Evolutionary conservation across 2,888 invertebrate genomes (phyloP).

Genomic region (Oasisia sp.): DNA sequence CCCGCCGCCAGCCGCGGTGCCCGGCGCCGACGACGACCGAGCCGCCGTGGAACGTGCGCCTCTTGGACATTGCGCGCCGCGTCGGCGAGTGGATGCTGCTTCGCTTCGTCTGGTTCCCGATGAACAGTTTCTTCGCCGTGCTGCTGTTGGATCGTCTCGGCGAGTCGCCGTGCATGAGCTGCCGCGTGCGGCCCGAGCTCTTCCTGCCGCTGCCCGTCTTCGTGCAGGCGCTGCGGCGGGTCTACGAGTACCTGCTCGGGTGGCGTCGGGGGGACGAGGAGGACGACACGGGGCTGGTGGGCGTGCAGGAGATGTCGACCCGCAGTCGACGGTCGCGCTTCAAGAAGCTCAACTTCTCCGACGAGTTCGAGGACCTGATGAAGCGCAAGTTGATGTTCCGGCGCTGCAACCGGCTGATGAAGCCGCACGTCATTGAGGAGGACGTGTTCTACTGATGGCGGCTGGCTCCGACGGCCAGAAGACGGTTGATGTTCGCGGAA

Average conservation of each 20-base stretch:
- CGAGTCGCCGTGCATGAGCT: neutral
- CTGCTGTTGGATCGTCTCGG: neutral
- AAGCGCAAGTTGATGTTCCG: neutral
- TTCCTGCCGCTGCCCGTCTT: constrained; percentile 3
- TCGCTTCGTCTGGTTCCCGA: neutral
- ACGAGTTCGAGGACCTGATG: neutral
- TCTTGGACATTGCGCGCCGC: neutral
- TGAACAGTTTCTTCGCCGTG: constrained; percentile 6
- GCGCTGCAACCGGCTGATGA: neutral
- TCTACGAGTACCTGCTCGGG: neutral
- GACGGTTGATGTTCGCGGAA: neutral
- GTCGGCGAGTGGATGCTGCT: neutral
- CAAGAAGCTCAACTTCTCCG: neutral
- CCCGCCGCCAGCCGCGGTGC: neutral
- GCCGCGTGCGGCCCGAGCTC: neutral
- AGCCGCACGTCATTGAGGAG: neutral
- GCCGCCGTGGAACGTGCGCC: neutral
- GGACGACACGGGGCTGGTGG: neutral
- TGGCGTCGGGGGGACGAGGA: neutral
- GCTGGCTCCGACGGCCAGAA: neutral
- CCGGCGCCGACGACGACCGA: neutral
- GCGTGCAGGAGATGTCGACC: neutral
- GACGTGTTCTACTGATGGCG: neutral
- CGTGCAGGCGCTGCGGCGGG: neutral
- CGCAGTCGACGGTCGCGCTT: neutral